These are phyloP conservation scores for Alethe diademata DNA, from an alignment of 2,113 vertebrate species.

Conservation along the genomic window DNA sequence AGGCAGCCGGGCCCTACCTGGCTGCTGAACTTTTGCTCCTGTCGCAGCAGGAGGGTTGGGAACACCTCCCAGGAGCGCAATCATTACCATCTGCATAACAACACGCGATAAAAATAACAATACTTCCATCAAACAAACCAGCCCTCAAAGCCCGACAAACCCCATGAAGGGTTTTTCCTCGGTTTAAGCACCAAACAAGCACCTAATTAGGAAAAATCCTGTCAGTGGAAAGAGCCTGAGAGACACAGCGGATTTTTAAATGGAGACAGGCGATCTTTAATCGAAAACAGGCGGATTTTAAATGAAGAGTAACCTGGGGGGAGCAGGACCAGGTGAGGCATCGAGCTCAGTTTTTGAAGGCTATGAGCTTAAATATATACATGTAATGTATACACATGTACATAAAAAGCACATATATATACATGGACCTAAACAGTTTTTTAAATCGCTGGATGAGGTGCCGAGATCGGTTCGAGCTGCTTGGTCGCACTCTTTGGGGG, in stretches of 20 bases:
- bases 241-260: fast-evolving
- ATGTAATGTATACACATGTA: fast-evolving
- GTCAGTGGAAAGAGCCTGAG: background rate
- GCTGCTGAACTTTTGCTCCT: slow-evolving; percentile 7
- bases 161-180: fast-evolving
- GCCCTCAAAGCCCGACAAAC: background rate
- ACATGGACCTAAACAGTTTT: background rate
- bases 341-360: background rate
- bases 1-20: background rate
- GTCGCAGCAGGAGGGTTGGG: background rate
- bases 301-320: background rate
- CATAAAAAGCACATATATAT: background rate
- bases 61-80: background rate
- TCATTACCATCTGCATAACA: background rate
- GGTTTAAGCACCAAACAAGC: background rate
- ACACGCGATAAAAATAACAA: background rate
- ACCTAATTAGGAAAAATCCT: background rate
- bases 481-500: background rate
- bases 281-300: background rate
- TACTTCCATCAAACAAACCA: background rate
- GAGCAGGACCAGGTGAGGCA: background rate
- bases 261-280: background rate
- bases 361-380: fast-evolving
- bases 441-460: background rate
- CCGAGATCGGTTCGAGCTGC: too few species aligned